These are phyloP conservation scores for Eupithecia insigniata DNA, from an alignment of 2,888 invertebrate species.

Conservation along the genomic window DNA sequence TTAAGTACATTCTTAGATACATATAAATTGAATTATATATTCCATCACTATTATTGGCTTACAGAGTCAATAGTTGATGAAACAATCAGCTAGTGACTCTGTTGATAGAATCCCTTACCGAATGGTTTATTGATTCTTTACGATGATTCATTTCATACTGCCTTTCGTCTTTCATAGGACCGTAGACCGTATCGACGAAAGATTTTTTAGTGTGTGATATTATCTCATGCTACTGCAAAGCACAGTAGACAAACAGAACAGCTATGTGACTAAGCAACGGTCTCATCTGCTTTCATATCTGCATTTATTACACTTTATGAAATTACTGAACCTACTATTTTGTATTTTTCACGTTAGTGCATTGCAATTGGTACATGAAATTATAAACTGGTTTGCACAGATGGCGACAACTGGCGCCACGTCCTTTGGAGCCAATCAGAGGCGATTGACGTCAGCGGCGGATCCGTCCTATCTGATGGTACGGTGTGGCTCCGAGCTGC, in stretches of 20 bases:
- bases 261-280: neutral
- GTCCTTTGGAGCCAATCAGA: slow-evolving; percentile 78
- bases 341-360: neutral
- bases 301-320: neutral
- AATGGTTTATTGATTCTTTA: neutral
- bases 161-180: neutral
- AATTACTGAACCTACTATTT: neutral
- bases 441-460: slow-evolving; percentile 75
- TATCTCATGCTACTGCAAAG: neutral
- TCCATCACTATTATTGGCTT: neutral
- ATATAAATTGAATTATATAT: too few relatives aligned
- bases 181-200: neutral
- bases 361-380: too few relatives aligned
- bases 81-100: neutral
- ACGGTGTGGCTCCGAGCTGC: slow-evolving; percentile 89
- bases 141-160: neutral
- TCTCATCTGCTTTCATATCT: neutral
- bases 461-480: slow-evolving; percentile 87
- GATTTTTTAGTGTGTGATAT: neutral
- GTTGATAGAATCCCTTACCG: neutral
- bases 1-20: too few relatives aligned
- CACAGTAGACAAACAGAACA: neutral
- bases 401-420: slow-evolving; percentile 79
- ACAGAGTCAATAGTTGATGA: neutral
- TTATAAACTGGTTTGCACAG: slow-evolving; percentile 50